Base-by-base conservation (phyloP, 2,113 vertebrate genomes). In the Plecotus auritus region DNA sequence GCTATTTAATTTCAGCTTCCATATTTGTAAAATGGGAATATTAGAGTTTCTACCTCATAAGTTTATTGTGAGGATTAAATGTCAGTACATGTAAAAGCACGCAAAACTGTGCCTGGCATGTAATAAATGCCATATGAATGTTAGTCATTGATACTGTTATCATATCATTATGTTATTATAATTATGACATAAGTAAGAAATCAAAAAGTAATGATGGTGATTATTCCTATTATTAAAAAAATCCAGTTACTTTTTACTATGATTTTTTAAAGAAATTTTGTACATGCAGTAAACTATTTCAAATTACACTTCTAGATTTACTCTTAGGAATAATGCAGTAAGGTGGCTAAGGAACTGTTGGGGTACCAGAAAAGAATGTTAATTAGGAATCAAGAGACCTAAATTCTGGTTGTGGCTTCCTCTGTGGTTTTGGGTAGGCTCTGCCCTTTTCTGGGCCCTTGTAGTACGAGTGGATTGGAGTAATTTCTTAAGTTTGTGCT, bases 21-120 rank as follows among this genome's bases (percentile, higher is more conserved):
- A 51, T 92, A 69, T 70, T 59, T 93, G 12, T 92, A 72, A 84
- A 91, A 76, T 59, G 42, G 59, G 23, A 26, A 47, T 67, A 87
- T 87, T 77, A 61, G 61, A 83, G 13, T 92, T 92, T 87, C 80
- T 77, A 87, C 42, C 42, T 84, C 35, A 18, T 86, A 78, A 87
- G 9, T 84, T 78, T 90, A 83, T 95, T 95, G 47, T 96, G 67
- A 92, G 73, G 14, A 80, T 90, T 85, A 85, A 81, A 84, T 81
- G 30, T 54, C 67, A 78, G 59, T 74, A 88, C 13, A 8, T 54
- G 3, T 91, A 85, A 94, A 95, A 69, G 67, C 9, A 64, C 77
- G 61, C 22, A 77, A 82, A 90, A 85, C 80, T 74, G 28, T 74
- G 9, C 37, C 70, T 74, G 26, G 13, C 47, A 14, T 42, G 67